Percentiles rank a stretch among this genome's conserved stretches.
These are phyloP conservation scores for human (Homo sapiens) DNA, from an alignment of 2,113 vertebrate species.

Conservation along the genomic window DNA sequence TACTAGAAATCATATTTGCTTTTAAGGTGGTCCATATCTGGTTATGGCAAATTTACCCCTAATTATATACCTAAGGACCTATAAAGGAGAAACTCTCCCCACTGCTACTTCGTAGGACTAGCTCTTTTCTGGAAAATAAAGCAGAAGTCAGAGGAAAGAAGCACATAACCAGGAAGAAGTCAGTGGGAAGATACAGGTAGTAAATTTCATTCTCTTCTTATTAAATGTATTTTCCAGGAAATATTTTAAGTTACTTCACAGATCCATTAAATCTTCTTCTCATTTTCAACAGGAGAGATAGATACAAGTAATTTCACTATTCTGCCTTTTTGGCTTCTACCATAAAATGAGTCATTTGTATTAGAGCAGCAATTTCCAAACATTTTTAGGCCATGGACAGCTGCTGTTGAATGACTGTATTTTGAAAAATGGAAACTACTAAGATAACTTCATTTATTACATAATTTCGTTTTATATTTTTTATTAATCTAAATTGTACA, in stretches of 20 bases:
- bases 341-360: neutral
- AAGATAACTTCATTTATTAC: neutral
- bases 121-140: neutral
- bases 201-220: neutral
- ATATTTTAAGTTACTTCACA: neutral
- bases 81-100: neutral
- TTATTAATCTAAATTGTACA: neutral
- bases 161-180: neutral
- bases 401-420: neutral
- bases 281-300: neutral
- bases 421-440: neutral
- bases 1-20: neutral
- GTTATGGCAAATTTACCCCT: neutral
- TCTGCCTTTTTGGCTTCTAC: neutral
- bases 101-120: neutral
- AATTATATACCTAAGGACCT: neutral
- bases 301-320: neutral
- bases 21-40: neutral
- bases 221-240: neutral
- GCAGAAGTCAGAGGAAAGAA: neutral
- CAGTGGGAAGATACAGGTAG: neutral
- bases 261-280: neutral
- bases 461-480: neutral
- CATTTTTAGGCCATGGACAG: neutral
- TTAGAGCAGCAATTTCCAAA: neutral